phyloP scores from a whole-genome alignment of 2,888 invertebrate species.

The Acrobasis consociella region DNA sequence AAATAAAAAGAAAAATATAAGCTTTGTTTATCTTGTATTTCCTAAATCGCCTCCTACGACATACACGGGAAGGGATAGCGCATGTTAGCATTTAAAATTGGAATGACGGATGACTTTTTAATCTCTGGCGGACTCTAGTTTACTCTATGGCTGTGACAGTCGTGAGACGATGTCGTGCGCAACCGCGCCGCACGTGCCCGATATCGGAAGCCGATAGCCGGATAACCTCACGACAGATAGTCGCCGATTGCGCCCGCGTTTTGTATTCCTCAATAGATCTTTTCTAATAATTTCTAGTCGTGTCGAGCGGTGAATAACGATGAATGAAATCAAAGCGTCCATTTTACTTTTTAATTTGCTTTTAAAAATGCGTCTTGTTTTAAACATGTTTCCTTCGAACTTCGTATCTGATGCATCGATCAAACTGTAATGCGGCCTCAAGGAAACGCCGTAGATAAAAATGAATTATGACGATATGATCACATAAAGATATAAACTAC shows the following conservation, averaged over 20 bases:
- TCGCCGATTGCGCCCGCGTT: constrained; percentile 7
- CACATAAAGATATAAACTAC: no score
- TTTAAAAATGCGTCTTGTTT: background rate
- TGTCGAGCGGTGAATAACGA: constrained; percentile 9
- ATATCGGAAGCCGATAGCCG: constrained; percentile 28
- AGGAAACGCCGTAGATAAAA: no score
- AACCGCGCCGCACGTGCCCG: constrained; percentile 42
- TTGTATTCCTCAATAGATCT: constrained; percentile 18
- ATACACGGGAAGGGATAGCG: no score
- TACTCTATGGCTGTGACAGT: constrained; percentile 22
- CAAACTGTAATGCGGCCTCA: background rate
- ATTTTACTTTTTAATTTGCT: constrained; percentile 5
- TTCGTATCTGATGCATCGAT: background rate
- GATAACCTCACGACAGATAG: constrained; percentile 23
- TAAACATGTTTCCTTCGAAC: background rate
- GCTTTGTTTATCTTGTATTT: no score
- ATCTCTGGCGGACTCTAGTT: no score
- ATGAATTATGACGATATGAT: no score
- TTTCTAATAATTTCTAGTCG: constrained; percentile 14
- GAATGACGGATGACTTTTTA: no score
- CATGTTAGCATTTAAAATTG: no score
- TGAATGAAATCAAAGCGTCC: constrained; percentile 14
- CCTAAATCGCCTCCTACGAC: no score
- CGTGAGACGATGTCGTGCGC: constrained; percentile 35
- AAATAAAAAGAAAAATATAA: no score